A percentile compares a stretch with the other conserved stretches of the same genome.
These are phyloP conservation scores for Parnassius apollo DNA, from an alignment of 2,888 invertebrate genomes.

Conservation along the genomic window DNA sequence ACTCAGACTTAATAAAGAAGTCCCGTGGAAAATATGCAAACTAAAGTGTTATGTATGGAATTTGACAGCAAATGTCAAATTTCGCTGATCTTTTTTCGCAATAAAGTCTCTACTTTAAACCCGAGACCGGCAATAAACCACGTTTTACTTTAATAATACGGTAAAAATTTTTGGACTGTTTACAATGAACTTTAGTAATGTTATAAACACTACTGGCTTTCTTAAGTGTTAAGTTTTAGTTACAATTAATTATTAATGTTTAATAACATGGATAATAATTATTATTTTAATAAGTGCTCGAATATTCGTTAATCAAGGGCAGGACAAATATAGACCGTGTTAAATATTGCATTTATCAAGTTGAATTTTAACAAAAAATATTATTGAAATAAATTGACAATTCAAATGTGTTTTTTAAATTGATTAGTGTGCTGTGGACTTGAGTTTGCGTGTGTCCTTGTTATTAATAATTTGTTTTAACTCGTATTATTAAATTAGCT, in stretches of 20 bases:
- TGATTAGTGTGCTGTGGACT: conserved; percentile 8
- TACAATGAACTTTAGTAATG: no score
- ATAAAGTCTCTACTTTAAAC: no score
- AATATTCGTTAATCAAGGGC: neutral
- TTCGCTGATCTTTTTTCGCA: no score
- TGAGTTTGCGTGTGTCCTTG: conserved; percentile 17
- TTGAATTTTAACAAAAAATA: conserved; percentile 7
- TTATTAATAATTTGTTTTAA: conserved; percentile 14
- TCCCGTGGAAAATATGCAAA: no score
- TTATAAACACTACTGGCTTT: no score
- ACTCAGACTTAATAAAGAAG: no score
- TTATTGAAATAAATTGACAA: conserved; percentile 1
- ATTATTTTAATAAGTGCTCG: neutral
- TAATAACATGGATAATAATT: no score
- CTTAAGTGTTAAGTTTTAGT: neutral
- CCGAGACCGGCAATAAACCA: no score
- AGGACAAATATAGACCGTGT: neutral
- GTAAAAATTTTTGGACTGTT: no score
- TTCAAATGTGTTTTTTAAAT: conserved; percentile 5
- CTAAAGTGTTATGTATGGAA: no score
- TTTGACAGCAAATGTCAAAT: no score
- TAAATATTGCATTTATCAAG: conserved; percentile 15
- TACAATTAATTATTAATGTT: neutral
- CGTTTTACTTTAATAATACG: no score
- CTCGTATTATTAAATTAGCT: conserved; percentile 11